These are phyloP conservation scores for Drosophila truncata DNA, from an alignment of 1,140 invertebrate species.

Conservation along the genomic window DNA sequence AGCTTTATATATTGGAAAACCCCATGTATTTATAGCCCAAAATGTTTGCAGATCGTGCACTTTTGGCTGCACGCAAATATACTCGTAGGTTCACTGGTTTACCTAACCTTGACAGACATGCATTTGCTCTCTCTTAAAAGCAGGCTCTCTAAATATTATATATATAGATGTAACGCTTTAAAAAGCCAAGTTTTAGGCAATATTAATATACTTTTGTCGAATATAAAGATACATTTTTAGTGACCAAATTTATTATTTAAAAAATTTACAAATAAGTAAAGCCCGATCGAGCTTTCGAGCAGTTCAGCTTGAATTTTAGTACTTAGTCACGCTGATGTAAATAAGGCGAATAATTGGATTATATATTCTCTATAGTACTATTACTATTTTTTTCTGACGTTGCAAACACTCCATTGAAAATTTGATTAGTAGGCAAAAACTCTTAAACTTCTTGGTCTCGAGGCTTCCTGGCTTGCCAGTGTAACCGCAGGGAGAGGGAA, in stretches of 20 bases:
- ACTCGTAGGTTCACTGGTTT: constrained; percentile 27
- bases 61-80: constrained; percentile 4
- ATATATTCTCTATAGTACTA: too few relatives aligned
- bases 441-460: constrained; percentile 15
- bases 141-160: background rate
- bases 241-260: background rate
- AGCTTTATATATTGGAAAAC: background rate
- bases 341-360: background rate
- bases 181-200: constrained; percentile 14
- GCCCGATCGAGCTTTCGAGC: too few relatives aligned
- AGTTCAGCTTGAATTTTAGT: background rate
- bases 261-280: background rate
- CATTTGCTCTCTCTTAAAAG: constrained; percentile 5
- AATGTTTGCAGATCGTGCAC: constrained; percentile 40
- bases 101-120: constrained; percentile 20
- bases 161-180: too few relatives aligned
- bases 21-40: background rate
- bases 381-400: constrained; percentile 1
- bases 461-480: constrained; percentile 22
- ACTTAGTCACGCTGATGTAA: constrained; percentile 9
- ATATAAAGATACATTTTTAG: too few relatives aligned
- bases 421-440: constrained; percentile 11
- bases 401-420: constrained; percentile 14
- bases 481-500: constrained; percentile 17
- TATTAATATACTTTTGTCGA: background rate